Evolutionary conservation across 2,797 vertebrate species (phyloP).

Genomic region (Ctenopoma multispine): DNA sequence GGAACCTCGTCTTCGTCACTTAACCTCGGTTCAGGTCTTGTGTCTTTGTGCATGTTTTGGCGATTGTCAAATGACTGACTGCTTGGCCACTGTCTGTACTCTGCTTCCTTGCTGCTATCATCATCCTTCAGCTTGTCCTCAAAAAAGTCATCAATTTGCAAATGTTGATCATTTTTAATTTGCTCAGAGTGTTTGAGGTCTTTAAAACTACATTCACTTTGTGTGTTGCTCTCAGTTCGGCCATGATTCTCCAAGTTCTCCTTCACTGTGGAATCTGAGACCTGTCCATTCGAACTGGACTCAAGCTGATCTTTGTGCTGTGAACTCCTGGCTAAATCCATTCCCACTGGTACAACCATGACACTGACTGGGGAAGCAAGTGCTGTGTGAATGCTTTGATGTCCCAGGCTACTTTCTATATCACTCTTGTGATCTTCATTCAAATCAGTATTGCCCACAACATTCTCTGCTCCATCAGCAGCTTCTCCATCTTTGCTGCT

Average conservation of each 20-base stretch:
- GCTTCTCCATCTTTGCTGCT: constrained; percentile 1
- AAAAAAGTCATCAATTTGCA: constrained; percentile 5
- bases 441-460: constrained; percentile 24
- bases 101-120: neutral
- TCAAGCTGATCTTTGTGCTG: constrained; percentile 79
- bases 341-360: neutral
- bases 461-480: neutral
- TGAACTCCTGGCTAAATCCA: constrained; percentile 50
- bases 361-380: constrained; percentile 5
- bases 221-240: constrained; percentile 23
- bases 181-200: neutral
- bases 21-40: constrained; percentile 9
- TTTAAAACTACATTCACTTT: constrained; percentile 20
- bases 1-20: constrained; percentile 3
- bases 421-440: constrained; percentile 28
- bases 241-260: constrained; percentile 49
- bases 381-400: neutral
- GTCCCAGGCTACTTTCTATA: constrained; percentile 4
- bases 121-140: constrained; percentile 7
- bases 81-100: constrained; percentile 6
- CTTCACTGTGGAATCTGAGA: constrained; percentile 77
- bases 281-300: constrained; percentile 75
- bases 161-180: constrained; percentile 1
- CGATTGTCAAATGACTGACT: constrained; percentile 34
- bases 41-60: constrained; percentile 28